Evolutionary conservation across 2,888 invertebrate species (phyloP).

Genomic region (Eupithecia subfuscata): DNA sequence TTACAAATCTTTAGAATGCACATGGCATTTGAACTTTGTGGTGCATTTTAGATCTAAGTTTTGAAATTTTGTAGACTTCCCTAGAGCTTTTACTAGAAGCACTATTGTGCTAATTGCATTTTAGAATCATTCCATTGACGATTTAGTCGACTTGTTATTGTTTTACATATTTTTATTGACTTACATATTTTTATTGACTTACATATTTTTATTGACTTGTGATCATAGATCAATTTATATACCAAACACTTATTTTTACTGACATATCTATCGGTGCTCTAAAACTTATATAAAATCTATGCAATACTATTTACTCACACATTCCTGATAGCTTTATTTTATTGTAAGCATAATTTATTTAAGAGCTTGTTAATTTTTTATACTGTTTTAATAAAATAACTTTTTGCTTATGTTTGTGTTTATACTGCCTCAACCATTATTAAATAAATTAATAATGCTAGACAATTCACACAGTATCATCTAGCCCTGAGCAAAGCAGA

Average conservation of each 20-base stretch:
- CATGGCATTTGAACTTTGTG: neutral
- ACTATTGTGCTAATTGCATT: slow-evolving; percentile 35
- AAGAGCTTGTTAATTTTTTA: slow-evolving; percentile 46
- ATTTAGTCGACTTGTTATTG: slow-evolving; percentile 44
- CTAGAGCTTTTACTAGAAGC: slow-evolving; percentile 11
- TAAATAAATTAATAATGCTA: too few relatives aligned
- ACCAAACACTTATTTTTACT: slow-evolving; percentile 17
- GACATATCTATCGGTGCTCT: slow-evolving; percentile 50
- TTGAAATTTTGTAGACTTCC: slow-evolving; percentile 20
- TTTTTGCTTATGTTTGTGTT: slow-evolving; percentile 19
- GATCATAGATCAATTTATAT: slow-evolving; percentile 39
- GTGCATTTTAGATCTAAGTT: slow-evolving; percentile 12
- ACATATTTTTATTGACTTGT: slow-evolving; percentile 40
- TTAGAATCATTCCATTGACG: slow-evolving; percentile 25
- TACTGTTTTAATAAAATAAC: slow-evolving; percentile 45
- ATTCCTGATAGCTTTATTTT: slow-evolving; percentile 34
- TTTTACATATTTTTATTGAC: slow-evolving; percentile 34
- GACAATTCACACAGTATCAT: too few relatives aligned
- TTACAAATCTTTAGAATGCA: neutral
- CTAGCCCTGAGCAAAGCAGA: too few relatives aligned
- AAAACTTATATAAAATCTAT: slow-evolving; percentile 20
- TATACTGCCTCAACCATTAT: slow-evolving; percentile 4
- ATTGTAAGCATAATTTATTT: slow-evolving; percentile 30
- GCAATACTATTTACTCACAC: slow-evolving; percentile 39
- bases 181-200: slow-evolving; percentile 42